phyloP scores from a whole-genome alignment of 2,113 vertebrate genomes.

The Atherinomorus stipes region DNA sequence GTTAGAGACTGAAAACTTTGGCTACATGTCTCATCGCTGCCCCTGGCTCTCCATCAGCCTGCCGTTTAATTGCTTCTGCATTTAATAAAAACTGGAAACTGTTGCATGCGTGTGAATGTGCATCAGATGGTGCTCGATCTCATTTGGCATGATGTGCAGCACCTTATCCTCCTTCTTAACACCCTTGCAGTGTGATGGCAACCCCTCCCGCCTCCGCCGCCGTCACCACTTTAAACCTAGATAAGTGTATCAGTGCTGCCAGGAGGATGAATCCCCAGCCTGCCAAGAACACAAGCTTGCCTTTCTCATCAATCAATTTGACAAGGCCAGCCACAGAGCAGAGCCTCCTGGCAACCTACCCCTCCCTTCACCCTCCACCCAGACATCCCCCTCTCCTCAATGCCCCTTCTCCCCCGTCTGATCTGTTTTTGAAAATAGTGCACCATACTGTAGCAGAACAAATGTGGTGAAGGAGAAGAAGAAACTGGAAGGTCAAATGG shows the following conservation, averaged over 20 bases:
- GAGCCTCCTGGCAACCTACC: conserved; percentile 54
- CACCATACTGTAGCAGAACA: conserved; percentile 31
- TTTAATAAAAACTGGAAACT: not conserved
- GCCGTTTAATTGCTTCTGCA: not conserved
- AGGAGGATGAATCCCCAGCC: conserved; percentile 72
- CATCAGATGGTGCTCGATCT: conserved; percentile 48
- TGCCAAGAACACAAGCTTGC: conserved; percentile 75
- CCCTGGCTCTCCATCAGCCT: conserved; percentile 20
- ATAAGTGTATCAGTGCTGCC: conserved; percentile 78
- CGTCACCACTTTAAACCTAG: conserved; percentile 64
- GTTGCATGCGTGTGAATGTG: conserved; percentile 21
- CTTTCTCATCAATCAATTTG: conserved; percentile 82
- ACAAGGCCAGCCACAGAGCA: conserved; percentile 73
- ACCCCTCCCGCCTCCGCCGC: conserved; percentile 39
- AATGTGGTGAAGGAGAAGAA: conserved; percentile 22
- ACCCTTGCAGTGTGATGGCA: conserved; percentile 58
- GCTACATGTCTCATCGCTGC: conserved; percentile 23
- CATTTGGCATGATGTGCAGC: conserved; percentile 58
- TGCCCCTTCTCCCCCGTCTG: not conserved
- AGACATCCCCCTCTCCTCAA: not conserved
- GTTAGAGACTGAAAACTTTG: conserved; percentile 39
- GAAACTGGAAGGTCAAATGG: not conserved
- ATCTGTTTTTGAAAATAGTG: conserved; percentile 51
- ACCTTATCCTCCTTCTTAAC: conserved; percentile 74
- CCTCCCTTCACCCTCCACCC: conserved; percentile 38